Conservation (phyloP, 2,797 vertebrate genomes). For the Neostethus bicornis region DNA sequence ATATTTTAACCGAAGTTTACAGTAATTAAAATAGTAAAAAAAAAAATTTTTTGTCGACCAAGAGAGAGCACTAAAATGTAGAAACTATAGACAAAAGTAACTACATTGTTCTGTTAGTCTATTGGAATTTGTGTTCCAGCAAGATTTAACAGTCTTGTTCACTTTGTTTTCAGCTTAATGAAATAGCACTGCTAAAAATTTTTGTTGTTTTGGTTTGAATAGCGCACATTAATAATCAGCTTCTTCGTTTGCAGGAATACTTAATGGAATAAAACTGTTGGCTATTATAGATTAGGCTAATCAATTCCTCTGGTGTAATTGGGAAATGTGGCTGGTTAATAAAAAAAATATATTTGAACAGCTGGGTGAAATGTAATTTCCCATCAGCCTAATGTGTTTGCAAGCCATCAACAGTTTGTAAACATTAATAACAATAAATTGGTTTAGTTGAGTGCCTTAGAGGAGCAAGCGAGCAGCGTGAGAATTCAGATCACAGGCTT, state of each 20-base stretch:
- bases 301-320: slow-evolving; percentile 76
- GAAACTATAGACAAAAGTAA: no score
- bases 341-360: slow-evolving; percentile 77
- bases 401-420: slow-evolving; percentile 75
- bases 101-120: no score
- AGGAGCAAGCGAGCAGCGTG: slow-evolving; percentile 55
- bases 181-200: background rate
- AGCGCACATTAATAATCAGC: slow-evolving; percentile 23
- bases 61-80: no score
- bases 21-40: no score
- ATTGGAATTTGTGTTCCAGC: no score
- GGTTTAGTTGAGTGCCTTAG: slow-evolving; percentile 75
- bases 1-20: no score
- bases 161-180: background rate
- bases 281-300: slow-evolving; percentile 62
- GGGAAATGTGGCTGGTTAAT: slow-evolving; percentile 73
- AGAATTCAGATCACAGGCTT: slow-evolving; percentile 66
- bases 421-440: slow-evolving; percentile 83
- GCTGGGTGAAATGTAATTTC: slow-evolving; percentile 78
- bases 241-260: slow-evolving; percentile 25
- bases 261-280: slow-evolving; percentile 60
- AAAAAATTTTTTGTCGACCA: no score
- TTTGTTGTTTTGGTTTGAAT: slow-evolving; percentile 19
- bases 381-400: slow-evolving; percentile 79
- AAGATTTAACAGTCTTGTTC: background rate